Conservation (phyloP, 2,888 invertebrate genomes). For the Quadroppia sp. region DNA sequence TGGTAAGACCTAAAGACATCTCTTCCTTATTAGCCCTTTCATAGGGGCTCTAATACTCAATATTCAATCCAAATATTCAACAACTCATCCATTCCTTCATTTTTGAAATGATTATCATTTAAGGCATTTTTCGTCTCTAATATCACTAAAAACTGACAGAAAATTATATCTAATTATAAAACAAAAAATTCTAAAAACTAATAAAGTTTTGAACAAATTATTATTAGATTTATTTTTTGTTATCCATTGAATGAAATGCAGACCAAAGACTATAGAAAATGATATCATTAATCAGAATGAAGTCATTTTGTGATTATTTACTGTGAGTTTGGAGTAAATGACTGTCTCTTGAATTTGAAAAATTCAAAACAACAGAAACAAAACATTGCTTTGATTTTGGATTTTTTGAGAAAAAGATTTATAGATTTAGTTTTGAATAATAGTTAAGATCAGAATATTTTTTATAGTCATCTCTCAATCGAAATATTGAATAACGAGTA, state of each 20-base stretch:
- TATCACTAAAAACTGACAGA: not conserved
- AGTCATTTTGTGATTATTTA: too few relatives aligned
- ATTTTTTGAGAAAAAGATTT: conserved; percentile 3
- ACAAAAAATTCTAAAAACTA: too few relatives aligned
- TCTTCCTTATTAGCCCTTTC: conserved; percentile 20
- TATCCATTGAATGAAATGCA: too few relatives aligned
- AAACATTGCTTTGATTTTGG: not conserved
- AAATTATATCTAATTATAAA: not conserved
- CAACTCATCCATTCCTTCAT: conserved; percentile 16
- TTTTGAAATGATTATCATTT: conserved; percentile 26
- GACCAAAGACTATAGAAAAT: too few relatives aligned
- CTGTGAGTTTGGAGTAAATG: too few relatives aligned
- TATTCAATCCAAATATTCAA: not conserved
- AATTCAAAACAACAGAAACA: not conserved
- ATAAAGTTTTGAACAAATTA: too few relatives aligned
- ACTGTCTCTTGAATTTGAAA: not conserved
- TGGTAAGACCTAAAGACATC: conserved; percentile 16
- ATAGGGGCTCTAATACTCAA: not conserved
- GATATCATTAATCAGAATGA: too few relatives aligned
- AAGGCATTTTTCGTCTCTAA: conserved; percentile 7
- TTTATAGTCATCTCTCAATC: not conserved
- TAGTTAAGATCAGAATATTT: conserved; percentile 1
- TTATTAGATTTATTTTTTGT: too few relatives aligned
- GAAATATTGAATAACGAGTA: not conserved
- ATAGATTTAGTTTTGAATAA: conserved; percentile 22